Conservation (phyloP, 2,113 vertebrate genomes). For the Scortum barcoo region DNA sequence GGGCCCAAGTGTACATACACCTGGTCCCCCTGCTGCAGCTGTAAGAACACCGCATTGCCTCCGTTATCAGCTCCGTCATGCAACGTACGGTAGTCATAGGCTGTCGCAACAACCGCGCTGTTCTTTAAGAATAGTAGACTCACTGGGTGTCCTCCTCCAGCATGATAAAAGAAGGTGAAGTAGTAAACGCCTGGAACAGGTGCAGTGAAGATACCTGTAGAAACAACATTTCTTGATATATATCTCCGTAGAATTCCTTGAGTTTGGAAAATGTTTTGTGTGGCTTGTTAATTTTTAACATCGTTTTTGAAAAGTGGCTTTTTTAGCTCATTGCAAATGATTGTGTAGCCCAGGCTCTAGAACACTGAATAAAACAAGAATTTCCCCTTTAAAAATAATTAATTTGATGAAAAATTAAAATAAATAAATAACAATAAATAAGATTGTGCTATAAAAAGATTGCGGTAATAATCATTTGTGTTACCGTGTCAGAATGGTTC, state of each 20-base stretch:
- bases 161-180: constrained; percentile 16
- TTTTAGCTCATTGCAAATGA: too few species aligned
- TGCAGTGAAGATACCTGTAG: constrained; percentile 27
- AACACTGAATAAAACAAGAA: too few species aligned
- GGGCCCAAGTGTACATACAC: neutral
- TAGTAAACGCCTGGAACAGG: constrained; percentile 25
- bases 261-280: neutral
- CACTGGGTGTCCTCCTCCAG: neutral
- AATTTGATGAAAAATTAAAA: too few species aligned
- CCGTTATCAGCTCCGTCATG: neutral
- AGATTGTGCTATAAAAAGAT: too few species aligned
- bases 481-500: too few species aligned
- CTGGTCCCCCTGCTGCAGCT: constrained; percentile 29
- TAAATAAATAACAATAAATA: too few species aligned
- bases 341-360: too few species aligned
- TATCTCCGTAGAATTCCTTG: too few species aligned
- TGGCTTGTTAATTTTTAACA: neutral
- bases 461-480: too few species aligned
- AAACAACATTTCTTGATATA: neutral
- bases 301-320: neutral
- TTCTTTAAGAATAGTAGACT: neutral
- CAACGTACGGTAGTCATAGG: rapidly evolving
- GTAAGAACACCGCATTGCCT: constrained; percentile 27
- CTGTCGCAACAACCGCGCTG: neutral
- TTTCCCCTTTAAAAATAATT: too few species aligned